Conservation (phyloP, 2,113 vertebrate genomes). For the Dipodomys ordii region DNA sequence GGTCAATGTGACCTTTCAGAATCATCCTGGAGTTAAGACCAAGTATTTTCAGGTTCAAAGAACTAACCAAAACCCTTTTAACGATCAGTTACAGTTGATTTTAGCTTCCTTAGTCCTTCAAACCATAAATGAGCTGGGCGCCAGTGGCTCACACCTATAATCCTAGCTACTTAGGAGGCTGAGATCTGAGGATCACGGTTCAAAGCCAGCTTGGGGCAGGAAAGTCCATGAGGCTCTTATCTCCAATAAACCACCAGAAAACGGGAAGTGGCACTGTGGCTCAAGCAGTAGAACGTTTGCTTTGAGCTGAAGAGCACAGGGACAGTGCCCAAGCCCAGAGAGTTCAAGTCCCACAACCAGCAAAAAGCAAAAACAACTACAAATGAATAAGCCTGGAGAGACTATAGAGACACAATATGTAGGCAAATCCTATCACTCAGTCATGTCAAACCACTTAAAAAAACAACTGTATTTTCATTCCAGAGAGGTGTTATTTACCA, state of each 20-base stretch:
- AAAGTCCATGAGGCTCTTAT: too few relatives aligned
- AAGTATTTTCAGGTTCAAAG: conserved; percentile 52
- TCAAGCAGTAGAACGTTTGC: too few relatives aligned
- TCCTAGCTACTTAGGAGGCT: too few relatives aligned
- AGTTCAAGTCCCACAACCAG: too few relatives aligned
- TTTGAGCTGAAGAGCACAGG: too few relatives aligned
- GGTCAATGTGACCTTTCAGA: conserved; percentile 16
- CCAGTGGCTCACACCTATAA: too few relatives aligned
- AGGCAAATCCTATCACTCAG: not conserved
- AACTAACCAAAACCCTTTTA: conserved; percentile 39
- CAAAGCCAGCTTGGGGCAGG: too few relatives aligned
- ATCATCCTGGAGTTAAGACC: not conserved
- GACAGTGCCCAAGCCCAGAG: too few relatives aligned
- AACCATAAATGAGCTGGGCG: not conserved
- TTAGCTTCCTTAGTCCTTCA: conserved; percentile 8
- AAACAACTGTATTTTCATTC: not conserved
- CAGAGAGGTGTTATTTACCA: not conserved
- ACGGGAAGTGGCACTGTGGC: too few relatives aligned
- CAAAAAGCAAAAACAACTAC: not conserved
- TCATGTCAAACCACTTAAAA: not conserved
- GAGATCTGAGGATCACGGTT: too few relatives aligned
- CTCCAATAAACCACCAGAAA: too few relatives aligned
- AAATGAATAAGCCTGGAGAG: conserved; percentile 6
- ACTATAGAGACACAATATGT: not conserved
- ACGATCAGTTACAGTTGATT: conserved; percentile 10